These are phyloP conservation scores for Gracilinanus agilis DNA, from an alignment of 2,113 vertebrate genomes.

Conservation along the genomic window DNA sequence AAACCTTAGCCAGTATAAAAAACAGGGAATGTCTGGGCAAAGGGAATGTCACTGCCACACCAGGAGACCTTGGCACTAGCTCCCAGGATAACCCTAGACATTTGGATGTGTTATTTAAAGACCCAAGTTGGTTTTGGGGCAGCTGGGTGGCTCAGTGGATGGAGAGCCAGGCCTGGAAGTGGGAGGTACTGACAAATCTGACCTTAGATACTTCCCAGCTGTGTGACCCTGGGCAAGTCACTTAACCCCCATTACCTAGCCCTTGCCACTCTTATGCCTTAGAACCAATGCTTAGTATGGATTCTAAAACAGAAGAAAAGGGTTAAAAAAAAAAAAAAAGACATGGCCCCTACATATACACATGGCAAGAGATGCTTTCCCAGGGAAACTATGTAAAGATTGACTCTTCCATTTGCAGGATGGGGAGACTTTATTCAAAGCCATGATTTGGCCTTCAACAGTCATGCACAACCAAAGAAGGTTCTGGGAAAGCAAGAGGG, in stretches of 20 bases:
- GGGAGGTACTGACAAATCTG: too few relatives aligned
- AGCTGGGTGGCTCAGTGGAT: too few relatives aligned
- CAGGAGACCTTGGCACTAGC: neutral
- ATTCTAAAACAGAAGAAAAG: too few relatives aligned
- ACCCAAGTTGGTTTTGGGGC: neutral
- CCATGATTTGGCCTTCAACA: neutral
- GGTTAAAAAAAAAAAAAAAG: too few relatives aligned
- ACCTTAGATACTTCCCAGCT: too few relatives aligned
- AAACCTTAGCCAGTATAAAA: neutral
- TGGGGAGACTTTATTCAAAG: neutral
- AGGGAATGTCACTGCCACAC: fast-evolving
- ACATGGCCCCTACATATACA: too few relatives aligned
- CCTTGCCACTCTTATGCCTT: too few relatives aligned
- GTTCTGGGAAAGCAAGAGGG: neutral
- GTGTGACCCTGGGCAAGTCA: too few relatives aligned
- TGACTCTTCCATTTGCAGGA: neutral
- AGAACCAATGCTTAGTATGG: too few relatives aligned
- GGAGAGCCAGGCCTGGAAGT: too few relatives aligned
- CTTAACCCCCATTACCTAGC: too few relatives aligned
- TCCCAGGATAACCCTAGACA: neutral
- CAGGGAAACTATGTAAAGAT: neutral
- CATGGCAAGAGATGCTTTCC: neutral
- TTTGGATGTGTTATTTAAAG: neutral
- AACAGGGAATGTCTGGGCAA: fast-evolving
- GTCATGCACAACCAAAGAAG: too few relatives aligned